phyloP scores from a whole-genome alignment of 2,113 vertebrate species.

The Telmatochromis sp. region DNA sequence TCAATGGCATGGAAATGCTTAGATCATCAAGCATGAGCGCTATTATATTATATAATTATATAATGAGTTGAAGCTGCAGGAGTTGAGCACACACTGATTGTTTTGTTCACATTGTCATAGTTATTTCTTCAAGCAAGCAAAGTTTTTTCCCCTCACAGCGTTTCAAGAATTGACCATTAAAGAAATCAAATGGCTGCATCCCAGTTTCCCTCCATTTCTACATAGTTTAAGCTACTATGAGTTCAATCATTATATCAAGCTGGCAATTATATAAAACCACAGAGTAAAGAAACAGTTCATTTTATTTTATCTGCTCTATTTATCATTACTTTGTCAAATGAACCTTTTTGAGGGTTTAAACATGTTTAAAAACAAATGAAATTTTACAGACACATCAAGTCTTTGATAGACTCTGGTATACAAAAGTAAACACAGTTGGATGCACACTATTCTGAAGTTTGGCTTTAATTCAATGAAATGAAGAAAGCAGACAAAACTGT shows the following conservation, averaged over 20 bases:
- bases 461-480: neutral
- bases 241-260: neutral
- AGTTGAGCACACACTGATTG: neutral
- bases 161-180: neutral
- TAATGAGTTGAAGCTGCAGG: slow-evolving; percentile 24
- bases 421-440: neutral
- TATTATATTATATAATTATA: slow-evolving; percentile 1
- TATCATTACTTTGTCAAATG: neutral
- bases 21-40: neutral
- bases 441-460: neutral
- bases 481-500: neutral
- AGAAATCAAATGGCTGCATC: neutral
- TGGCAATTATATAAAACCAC: neutral
- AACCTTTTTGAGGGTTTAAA: neutral
- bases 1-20: slow-evolving; percentile 25
- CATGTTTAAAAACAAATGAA: neutral
- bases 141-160: neutral
- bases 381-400: neutral
- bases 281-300: neutral
- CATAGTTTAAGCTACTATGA: neutral
- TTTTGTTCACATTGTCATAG: neutral
- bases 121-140: neutral
- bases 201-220: neutral
- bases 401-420: neutral
- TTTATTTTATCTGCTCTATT: neutral